Evolutionary conservation across 1,140 invertebrate genomes (phyloP).

Genomic region (Zaprionus tsacasi): DNA sequence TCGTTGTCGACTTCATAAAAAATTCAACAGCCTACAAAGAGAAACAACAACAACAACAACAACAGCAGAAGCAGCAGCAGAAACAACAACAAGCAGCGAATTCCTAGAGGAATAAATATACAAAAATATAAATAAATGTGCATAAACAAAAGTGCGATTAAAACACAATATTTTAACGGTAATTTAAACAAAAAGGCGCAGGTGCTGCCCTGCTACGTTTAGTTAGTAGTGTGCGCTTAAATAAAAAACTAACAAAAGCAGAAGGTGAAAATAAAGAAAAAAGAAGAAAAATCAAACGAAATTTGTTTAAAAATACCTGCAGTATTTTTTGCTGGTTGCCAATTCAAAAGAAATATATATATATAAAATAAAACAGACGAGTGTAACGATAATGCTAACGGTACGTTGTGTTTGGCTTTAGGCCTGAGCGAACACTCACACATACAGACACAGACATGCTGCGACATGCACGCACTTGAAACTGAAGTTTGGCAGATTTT

Average conservation of each 20-base stretch:
- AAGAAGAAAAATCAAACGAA: not conserved
- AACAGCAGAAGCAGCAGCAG: conserved; percentile 26
- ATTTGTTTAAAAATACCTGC: conserved; percentile 24
- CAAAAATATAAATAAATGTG: conserved; percentile 41
- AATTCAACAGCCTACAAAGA: conserved; percentile 71
- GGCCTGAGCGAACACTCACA: conserved; percentile 8
- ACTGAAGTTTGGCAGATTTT: conserved; percentile 24
- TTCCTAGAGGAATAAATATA: conserved; percentile 28
- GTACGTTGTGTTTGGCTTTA: conserved; percentile 28
- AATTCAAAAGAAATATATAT: not conserved
- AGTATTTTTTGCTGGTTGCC: not conserved
- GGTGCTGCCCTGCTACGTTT: not conserved
- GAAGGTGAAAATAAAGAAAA: not conserved
- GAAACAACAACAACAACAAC: conserved; percentile 46
- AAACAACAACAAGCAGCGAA: conserved; percentile 43
- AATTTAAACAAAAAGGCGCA: conserved; percentile 28
- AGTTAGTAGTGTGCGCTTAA: not conserved
- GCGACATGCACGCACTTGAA: not conserved
- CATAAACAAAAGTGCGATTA: conserved; percentile 46
- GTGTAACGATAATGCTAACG: conserved; percentile 14
- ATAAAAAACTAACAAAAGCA: conserved; percentile 6
- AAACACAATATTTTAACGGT: conserved; percentile 41
- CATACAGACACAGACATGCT: not conserved
- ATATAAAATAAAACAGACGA: conserved; percentile 11
- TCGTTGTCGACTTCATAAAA: conserved; percentile 66